Conservation (phyloP, 2,888 invertebrate species). For the Nipponacmea schrenckii region DNA sequence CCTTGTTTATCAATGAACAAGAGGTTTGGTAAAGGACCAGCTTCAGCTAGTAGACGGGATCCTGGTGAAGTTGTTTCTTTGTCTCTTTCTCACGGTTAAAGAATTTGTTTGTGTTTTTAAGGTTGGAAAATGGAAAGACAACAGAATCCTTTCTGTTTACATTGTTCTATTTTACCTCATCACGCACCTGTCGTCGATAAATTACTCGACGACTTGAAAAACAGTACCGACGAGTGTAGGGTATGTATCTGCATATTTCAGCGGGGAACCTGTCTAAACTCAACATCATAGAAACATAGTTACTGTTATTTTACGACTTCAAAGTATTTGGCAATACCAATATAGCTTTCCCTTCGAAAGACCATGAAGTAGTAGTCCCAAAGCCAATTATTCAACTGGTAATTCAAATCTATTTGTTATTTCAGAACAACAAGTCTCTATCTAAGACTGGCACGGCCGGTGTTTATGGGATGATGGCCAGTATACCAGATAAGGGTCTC, state of each 20-base stretch:
- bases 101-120: slow-evolving; percentile 13
- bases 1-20: too few relatives aligned
- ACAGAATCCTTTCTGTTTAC: slow-evolving; percentile 57
- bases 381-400: too few relatives aligned
- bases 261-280: not conserved
- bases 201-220: slow-evolving; percentile 47
- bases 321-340: too few relatives aligned
- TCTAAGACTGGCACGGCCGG: slow-evolving; percentile 60
- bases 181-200: slow-evolving; percentile 49
- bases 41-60: too few relatives aligned
- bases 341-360: too few relatives aligned
- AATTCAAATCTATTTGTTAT: slow-evolving; percentile 5
- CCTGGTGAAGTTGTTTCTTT: too few relatives aligned
- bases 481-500: slow-evolving; percentile 61
- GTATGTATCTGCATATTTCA: slow-evolving; percentile 34
- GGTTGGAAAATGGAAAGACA: slow-evolving; percentile 64
- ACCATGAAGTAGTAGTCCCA: too few relatives aligned
- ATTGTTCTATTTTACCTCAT: slow-evolving; percentile 61
- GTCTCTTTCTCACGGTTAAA: too few relatives aligned
- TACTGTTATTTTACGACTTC: too few relatives aligned
- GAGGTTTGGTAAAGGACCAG: too few relatives aligned
- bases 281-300: too few relatives aligned
- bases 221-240: slow-evolving; percentile 43
- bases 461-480: slow-evolving; percentile 64
- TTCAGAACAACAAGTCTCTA: slow-evolving; percentile 51